Base-by-base conservation (phyloP, 2,113 vertebrate species). In the Carassius carassius region DNA sequence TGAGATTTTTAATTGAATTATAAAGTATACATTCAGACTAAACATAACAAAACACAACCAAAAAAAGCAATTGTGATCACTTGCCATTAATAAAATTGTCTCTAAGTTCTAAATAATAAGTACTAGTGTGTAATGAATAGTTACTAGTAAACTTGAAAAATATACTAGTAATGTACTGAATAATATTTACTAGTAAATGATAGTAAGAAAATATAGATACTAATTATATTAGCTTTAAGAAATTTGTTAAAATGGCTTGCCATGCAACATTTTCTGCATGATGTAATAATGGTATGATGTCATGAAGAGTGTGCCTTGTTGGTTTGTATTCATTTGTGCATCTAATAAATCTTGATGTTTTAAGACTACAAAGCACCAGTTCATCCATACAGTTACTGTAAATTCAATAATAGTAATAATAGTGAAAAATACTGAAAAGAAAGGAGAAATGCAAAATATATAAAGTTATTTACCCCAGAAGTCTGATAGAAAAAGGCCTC, bases 211-310 rank as follows among this genome's bases (percentile, higher is more conserved):
- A 29, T 29, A 29, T 29, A 29, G 29, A 2, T 29, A 29, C 29
- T 29, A 41, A 7, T 21, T 58, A 21, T 9, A 56, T 56, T 67
- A 35, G 32, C 41, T 70, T 70, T 6, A 70, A 12, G 19, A 4
- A 4, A 70, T 37, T 5, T 70, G 13, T 3, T 10, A 51, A 60
- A 60, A 9, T 35, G 51, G 56, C 76, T 78, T 78, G 76, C 76
- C 76, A 78, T 78, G 23, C 51, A 14, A 19, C 9, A 67, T 56
- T 29, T 72, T 72, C 12, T n/a, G 67, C 72, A 58, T 82, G 81
- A 82, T 72, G 80, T 82, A 65, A 82, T 82, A 58, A 16, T 51
- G 10, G 78, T 63, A 81, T 81, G 78, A 81, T 79, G 79, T 81
- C 79, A 81, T 80, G 41, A 16, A 65, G 5, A 74, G 41, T 74